Evolutionary conservation across 2,113 vertebrate species (phyloP), one percentile per base, ranked within the genome.

Genomic region (Neodon shergylaensis): DNA sequence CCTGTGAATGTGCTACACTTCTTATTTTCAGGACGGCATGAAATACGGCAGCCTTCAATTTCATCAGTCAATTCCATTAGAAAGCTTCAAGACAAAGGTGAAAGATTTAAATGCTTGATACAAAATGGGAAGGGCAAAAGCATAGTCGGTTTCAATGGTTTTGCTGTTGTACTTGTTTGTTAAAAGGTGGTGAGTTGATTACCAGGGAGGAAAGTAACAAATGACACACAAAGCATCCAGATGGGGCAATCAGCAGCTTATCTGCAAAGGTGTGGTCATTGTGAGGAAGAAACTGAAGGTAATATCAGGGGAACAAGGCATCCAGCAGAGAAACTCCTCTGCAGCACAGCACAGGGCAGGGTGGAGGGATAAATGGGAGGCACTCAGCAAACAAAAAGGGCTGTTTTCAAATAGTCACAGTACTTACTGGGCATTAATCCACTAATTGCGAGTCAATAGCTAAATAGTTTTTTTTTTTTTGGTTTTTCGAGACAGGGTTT

Each of bases 351-450:
- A 83, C 28, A 68, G 14, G 36, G 24, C 24, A 7, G 0, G 24
- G 49, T 17, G 17, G 17, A 72, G 1, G 21, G 16, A 74, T 49
- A 87, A 73, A 70, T 4, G 28, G 70, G 81, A 88, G 68, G 70
- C 6, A 74, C 11, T 2, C 8, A 90, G 26, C 14, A 47, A 13
- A 78, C 10, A 73, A 79, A 82, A 36, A 47, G 21, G 1, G 33
- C 52, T 78, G 5, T 63, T 92, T 94, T 44, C 82, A 94, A 90
- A 65, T 70, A 68, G 42, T 89, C 88, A 21, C 65, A 87, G n/a
- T 8, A 39, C 6, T 68, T 77, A 31, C 72, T 73, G 61, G 26
- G 26, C 76, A 31, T 52, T 88, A 88, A 66, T 28, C 54, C 68
- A 77, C 65, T 22, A 13, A 28, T 76, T 17, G 76, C 19, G 73